Conservation (phyloP, 2,113 vertebrate species). For the Pontoporia blainvillei region DNA sequence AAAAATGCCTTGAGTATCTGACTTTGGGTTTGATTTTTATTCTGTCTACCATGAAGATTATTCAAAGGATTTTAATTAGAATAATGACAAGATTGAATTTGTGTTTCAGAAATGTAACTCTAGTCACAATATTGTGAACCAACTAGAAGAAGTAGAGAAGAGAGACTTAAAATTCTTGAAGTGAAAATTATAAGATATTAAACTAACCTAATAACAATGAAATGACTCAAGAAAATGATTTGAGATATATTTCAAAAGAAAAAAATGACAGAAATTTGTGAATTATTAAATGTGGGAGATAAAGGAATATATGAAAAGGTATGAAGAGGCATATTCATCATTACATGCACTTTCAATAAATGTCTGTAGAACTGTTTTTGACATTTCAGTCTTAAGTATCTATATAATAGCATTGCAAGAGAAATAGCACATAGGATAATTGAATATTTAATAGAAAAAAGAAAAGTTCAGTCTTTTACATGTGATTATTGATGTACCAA, state of each 20-base stretch:
- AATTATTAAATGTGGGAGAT: not conserved
- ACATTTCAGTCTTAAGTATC: not conserved
- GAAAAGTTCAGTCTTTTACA: not conserved
- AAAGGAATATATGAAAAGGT: not conserved
- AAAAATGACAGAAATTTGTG: not conserved
- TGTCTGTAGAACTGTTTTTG: not conserved
- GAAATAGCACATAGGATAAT: not conserved
- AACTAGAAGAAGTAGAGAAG: not conserved
- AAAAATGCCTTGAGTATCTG: not conserved
- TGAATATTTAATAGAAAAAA: not conserved
- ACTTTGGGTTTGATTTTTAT: not conserved
- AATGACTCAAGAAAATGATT: not conserved
- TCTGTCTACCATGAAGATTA: not conserved
- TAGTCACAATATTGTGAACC: constrained; percentile 54
- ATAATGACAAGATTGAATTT: not conserved
- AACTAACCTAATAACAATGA: constrained; percentile 26
- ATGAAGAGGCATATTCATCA: not conserved
- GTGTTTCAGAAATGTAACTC: not conserved
- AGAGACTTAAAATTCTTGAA: constrained; percentile 4
- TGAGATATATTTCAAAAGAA: not conserved
- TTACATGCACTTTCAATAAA: not conserved
- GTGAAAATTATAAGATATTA: constrained; percentile 24
- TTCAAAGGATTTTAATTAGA: constrained; percentile 30
- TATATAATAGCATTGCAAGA: not conserved
- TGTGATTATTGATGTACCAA: not conserved